A percentile compares a stretch with the other conserved stretches of the same genome.
Evolutionary conservation across 2,113 vertebrate species (phyloP).

Genomic region (Pomatostomus ruficeps): DNA sequence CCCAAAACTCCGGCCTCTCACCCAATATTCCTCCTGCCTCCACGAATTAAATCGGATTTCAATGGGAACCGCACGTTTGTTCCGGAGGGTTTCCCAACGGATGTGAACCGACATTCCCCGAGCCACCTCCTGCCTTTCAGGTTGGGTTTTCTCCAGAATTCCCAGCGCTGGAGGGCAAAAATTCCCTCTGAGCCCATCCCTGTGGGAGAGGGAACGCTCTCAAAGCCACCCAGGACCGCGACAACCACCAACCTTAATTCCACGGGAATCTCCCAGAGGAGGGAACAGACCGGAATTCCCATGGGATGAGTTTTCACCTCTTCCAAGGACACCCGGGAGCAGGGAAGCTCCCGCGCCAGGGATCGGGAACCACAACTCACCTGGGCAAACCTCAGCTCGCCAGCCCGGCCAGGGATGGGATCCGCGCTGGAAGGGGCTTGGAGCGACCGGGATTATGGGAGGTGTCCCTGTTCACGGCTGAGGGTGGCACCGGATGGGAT

Average conservation of each 20-base stretch:
- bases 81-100: neutral
- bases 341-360: neutral
- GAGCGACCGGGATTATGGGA: neutral
- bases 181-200: neutral
- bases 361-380: rapidly evolving
- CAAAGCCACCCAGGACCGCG: neutral
- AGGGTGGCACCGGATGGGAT: neutral
- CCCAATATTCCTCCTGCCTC: neutral
- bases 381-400: neutral
- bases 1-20: neutral
- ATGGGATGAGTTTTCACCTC: rapidly evolving
- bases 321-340: rapidly evolving
- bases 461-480: rapidly evolving
- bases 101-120: rapidly evolving
- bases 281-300: neutral
- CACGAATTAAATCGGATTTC: neutral
- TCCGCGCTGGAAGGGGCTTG: neutral
- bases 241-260: neutral
- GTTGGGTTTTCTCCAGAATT: neutral
- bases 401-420: neutral
- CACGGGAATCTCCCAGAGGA: neutral
- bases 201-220: neutral
- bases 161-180: neutral
- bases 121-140: neutral
- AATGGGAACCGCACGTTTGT: rapidly evolving